A percentile compares a stretch with the other conserved stretches of the same genome.
phyloP scores from a whole-genome alignment of 2,797 vertebrate genomes.

The Carapus acus region DNA sequence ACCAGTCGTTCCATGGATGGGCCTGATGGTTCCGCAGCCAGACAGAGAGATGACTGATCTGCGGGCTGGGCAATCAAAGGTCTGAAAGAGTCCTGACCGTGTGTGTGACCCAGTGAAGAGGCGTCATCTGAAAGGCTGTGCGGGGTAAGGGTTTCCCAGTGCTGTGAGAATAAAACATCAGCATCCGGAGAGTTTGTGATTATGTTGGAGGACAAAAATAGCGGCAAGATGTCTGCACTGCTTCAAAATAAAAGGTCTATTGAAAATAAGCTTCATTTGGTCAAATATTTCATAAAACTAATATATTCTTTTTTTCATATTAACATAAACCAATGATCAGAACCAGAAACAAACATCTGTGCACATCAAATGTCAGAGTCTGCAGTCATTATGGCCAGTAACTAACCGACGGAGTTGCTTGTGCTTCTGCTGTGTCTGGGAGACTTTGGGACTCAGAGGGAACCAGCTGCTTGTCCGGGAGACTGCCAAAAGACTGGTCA shows the following conservation, averaged over 20 bases:
- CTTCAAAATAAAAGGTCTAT: no score
- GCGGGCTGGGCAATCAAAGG: slow-evolving; percentile 52
- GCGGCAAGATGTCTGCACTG: no score
- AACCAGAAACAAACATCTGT: background rate
- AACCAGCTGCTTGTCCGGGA: slow-evolving; percentile 25
- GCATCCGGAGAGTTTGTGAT: background rate
- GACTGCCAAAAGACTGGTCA: slow-evolving; percentile 16
- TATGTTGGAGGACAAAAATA: no score
- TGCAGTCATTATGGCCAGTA: background rate
- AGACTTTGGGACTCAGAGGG: background rate
- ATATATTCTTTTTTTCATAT: no score
- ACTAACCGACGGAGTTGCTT: slow-evolving; percentile 38
- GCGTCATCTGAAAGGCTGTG: slow-evolving; percentile 19
- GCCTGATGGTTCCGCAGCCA: slow-evolving; percentile 22
- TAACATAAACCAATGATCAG: background rate
- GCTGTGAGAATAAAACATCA: slow-evolving; percentile 26
- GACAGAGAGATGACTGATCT: slow-evolving; percentile 44
- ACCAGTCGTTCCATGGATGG: slow-evolving; percentile 39
- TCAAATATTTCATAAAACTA: no score
- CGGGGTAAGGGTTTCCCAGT: slow-evolving; percentile 7
- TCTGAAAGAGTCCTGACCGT: slow-evolving; percentile 45
- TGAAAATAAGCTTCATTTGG: no score
- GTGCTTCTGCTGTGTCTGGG: slow-evolving; percentile 6
- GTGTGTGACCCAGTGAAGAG: slow-evolving; percentile 15
- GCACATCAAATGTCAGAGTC: background rate